Evolutionary conservation across 2,797 vertebrate species (phyloP).

Genomic region (Oreonectes daqikongensis): DNA sequence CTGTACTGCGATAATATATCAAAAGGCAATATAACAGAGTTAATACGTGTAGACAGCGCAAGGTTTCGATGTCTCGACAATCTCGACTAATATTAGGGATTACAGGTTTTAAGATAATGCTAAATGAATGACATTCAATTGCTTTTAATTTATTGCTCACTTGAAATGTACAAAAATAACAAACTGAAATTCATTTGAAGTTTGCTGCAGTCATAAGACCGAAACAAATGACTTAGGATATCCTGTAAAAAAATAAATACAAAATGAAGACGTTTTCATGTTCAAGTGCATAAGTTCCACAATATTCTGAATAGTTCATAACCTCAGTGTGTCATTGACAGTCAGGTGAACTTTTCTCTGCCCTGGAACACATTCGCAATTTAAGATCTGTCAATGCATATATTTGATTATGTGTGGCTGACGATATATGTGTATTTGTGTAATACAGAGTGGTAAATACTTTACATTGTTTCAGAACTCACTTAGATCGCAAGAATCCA

Average conservation of each 20-base stretch:
- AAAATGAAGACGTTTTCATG: neutral
- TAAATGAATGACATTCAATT: neutral
- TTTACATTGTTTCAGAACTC: neutral
- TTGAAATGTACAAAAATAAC: neutral
- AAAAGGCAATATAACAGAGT: slow-evolving; percentile 75
- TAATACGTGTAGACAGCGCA: slow-evolving; percentile 14
- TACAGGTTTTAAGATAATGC: neutral
- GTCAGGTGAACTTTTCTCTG: neutral
- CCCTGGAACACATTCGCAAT: neutral
- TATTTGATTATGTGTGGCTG: neutral
- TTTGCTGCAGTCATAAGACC: neutral
- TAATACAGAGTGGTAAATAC: neutral
- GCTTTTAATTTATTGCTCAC: neutral
- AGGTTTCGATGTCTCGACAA: slow-evolving; percentile 6
- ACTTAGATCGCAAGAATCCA: neutral
- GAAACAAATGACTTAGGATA: neutral
- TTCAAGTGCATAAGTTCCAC: neutral
- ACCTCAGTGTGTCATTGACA: neutral
- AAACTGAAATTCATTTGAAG: no score
- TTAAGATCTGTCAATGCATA: neutral
- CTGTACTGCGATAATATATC: slow-evolving; percentile 80
- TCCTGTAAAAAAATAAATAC: neutral
- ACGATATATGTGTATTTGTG: neutral
- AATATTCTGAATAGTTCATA: neutral
- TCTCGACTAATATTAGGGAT: neutral